phyloP scores from a whole-genome alignment of 2,113 vertebrate genomes.

The Ceyx cyanopectus region DNA sequence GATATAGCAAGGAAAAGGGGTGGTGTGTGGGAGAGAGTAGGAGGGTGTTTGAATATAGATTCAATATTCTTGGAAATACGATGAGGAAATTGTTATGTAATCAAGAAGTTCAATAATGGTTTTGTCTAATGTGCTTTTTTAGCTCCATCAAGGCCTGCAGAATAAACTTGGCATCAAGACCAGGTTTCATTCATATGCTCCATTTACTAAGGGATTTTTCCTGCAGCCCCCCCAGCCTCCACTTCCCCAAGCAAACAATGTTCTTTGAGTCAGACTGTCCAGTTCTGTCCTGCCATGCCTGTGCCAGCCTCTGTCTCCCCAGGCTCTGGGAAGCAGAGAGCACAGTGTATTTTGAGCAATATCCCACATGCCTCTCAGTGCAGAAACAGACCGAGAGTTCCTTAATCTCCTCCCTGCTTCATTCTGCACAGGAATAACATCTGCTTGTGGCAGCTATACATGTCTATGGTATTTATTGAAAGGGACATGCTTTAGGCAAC shows the following conservation, averaged over 20 bases:
- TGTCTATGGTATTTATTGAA: slow-evolving; percentile 28
- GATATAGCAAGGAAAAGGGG: slow-evolving; percentile 65
- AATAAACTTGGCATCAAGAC: slow-evolving; percentile 18
- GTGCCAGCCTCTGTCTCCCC: not conserved
- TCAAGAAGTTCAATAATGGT: slow-evolving; percentile 65
- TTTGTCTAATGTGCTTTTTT: slow-evolving; percentile 67
- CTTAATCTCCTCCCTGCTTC: slow-evolving; percentile 25
- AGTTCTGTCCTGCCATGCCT: not conserved
- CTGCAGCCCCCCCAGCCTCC: not conserved
- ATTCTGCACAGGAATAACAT: slow-evolving; percentile 8
- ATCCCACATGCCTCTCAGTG: slow-evolving; percentile 13
- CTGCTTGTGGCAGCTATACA: slow-evolving; percentile 25
- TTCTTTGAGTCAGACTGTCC: slow-evolving; percentile 6
- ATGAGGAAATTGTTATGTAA: slow-evolving; percentile 72
- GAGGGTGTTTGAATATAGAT: slow-evolving; percentile 72
- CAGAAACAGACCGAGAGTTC: slow-evolving; percentile 61
- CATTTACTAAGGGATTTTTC: slow-evolving; percentile 19
- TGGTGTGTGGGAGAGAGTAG: slow-evolving; percentile 61
- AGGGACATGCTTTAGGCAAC: slow-evolving; percentile 9
- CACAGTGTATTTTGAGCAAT: not conserved
- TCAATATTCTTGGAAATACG: slow-evolving; percentile 71
- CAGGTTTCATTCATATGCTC: slow-evolving; percentile 51
- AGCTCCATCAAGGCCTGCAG: slow-evolving; percentile 32
- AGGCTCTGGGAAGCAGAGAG: not conserved
- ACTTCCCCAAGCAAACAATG: not conserved